Conservation (phyloP, 2,888 invertebrate genomes). For the Autographa pulchrina region DNA sequence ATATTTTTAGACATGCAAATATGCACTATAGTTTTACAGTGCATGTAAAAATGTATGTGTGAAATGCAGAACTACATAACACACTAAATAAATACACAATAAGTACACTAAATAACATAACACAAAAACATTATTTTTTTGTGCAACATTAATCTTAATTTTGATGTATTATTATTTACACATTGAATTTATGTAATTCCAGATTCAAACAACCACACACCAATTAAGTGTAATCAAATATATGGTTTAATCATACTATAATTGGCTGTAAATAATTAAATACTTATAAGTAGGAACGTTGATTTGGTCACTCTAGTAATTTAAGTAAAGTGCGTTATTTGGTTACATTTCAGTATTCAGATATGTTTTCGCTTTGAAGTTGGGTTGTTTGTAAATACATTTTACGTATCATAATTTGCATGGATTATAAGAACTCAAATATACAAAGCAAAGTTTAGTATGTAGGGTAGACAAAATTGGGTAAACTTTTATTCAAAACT, state of each 20-base stretch:
- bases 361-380: background rate
- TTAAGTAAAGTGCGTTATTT: background rate
- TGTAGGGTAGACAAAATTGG: too few species aligned
- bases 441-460: background rate
- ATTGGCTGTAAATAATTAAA: background rate
- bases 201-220: background rate
- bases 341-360: conserved; percentile 1
- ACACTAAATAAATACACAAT: too few species aligned
- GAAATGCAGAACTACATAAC: too few species aligned
- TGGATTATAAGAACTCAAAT: background rate
- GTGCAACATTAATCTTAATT: background rate
- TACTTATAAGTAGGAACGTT: background rate
- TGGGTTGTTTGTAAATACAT: background rate
- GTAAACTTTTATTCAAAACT: too few species aligned
- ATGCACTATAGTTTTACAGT: too few species aligned
- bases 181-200: background rate
- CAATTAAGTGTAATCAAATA: background rate
- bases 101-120: too few species aligned
- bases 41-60: too few species aligned
- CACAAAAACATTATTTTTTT: too few species aligned
- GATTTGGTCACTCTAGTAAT: conserved; percentile 1
- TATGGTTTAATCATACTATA: background rate
- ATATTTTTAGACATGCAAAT: too few species aligned
- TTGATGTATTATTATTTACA: background rate
- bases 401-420: background rate